Base-by-base conservation (phyloP, 2,113 vertebrate genomes). In the Petaurus breviceps region DNA sequence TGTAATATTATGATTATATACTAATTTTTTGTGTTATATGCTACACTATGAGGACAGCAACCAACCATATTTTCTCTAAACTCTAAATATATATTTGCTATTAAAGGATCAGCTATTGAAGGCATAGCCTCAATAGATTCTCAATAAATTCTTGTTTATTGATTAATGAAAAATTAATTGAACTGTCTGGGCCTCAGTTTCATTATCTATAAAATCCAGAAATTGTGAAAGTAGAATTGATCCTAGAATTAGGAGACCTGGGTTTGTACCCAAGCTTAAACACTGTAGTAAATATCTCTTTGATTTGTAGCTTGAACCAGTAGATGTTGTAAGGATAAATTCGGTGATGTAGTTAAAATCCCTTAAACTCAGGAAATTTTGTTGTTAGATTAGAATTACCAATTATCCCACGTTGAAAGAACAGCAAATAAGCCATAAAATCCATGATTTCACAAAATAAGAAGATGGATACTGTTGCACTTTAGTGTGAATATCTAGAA, bases 351-450 rank as follows among this genome's bases (percentile, higher is more conserved):
- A 8, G 16, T 84, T 84, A 84, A 84, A 84, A 84, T 43, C 68
- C 6, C 68, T 23, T 84, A 84, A 84, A 7, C 19, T 84, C 1
- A 84, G 19, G 19, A 84, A 84, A 3, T 57, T 57, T 57, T 94
- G 94, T 93, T 52, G 90, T 52, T 57, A 0, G 31, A 90, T 93
- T 93, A 92, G 57, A 94, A 90, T 93, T 91, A 50, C 28, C 19
- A 93, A 19, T 92, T 90, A 90, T 47, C 51, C 10, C 8, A 84
- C 6, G 8, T 43, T 77, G 68, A 77, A 77, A 77, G 37, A 77
- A 54, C 10, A 84, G 95, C 26, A 93, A 94, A 61, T 93, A 51
- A 43, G 43, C 51, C 51, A 52, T 89, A 57, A 77, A 94, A 94
- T 49, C 93, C 46, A 26, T 95, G 61, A 77, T 95, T 46, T 96